Base-by-base conservation (phyloP, 2,888 invertebrate species). In the Philereme vetulata region DNA sequence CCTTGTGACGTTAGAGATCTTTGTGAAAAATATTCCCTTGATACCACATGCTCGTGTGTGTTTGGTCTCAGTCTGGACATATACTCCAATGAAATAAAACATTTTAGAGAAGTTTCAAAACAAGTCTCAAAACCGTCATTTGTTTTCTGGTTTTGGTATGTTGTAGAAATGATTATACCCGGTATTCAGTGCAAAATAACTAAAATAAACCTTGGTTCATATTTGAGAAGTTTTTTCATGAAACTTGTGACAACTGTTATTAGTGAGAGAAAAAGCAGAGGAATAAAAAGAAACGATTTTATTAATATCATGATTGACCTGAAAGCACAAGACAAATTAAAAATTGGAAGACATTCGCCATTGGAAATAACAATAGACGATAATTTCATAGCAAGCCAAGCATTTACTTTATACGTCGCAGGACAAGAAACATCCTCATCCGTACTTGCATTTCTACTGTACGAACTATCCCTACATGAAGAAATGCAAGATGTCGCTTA, bases 371-470 rank as follows among this genome's bases (percentile, higher is more conserved):
- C 76, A 42, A 63, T 84, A 0, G 76, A 80, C 21, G 76, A 80
- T 35, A 64, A 70, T 4, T 21, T 79, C 8, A 72, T 84, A 46
- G 73, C 78, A 4, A 80, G 79, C 0, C 80, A 82, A 56, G 76
- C 77, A 1, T 72, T 81, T 36, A 65, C 77, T 4, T 81, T 82
- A 60, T 82, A 80, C 58, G 74, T 75, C 1, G 88, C 86, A 8
- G 87, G 88, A 0, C 85, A 84, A 55, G 87, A 86, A 63, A 85
- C 87, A 0, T 85, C 86, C 0, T 79, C 86, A 21, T 76, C 80
- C 0, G 72, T 82, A 0, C 74, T 86, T 63, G 68, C 72, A 0
- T 72, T 68, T 40, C 49, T 75, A 47, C 50, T 72, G 36, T 61
- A 71, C n/a, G n/a, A 74, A 52, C 62, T 75, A 4, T 70, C 74